These are phyloP conservation scores for Bufo gargarizans DNA, from an alignment of 2,113 vertebrate genomes.

Conservation along the genomic window DNA sequence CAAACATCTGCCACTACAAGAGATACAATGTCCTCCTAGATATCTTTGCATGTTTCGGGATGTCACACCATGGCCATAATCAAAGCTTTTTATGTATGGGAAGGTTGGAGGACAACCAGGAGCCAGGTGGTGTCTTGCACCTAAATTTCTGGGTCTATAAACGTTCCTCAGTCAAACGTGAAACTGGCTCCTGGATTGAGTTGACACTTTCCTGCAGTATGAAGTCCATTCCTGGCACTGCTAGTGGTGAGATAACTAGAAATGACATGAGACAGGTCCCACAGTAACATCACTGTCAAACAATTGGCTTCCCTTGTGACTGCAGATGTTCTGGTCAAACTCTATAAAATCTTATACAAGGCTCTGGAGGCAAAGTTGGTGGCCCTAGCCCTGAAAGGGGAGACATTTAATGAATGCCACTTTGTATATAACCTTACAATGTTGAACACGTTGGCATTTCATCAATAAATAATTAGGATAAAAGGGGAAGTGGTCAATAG, in stretches of 20 bases:
- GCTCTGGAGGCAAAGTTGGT: neutral
- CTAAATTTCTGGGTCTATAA: too few species aligned
- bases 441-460: conserved; percentile 14
- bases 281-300: neutral
- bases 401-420: neutral
- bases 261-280: too few species aligned
- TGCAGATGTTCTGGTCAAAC: neutral
- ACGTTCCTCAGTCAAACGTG: neutral
- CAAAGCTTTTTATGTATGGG: neutral
- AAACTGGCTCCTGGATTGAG: neutral
- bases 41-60: neutral
- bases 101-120: neutral
- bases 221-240: neutral
- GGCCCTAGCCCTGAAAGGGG: neutral
- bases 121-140: too few species aligned
- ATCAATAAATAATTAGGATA: conserved; percentile 36
- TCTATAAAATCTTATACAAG: neutral
- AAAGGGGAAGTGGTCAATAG: conserved; percentile 24
- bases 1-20: neutral
- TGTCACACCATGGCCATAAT: neutral
- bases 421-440: neutral
- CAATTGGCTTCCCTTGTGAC: neutral
- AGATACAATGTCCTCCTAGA: neutral
- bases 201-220: neutral
- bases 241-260: neutral